Percentiles rank a stretch among this genome's conserved stretches.
Conservation (phyloP, 2,888 invertebrate genomes). For the Allolobophora icterica region DNA sequence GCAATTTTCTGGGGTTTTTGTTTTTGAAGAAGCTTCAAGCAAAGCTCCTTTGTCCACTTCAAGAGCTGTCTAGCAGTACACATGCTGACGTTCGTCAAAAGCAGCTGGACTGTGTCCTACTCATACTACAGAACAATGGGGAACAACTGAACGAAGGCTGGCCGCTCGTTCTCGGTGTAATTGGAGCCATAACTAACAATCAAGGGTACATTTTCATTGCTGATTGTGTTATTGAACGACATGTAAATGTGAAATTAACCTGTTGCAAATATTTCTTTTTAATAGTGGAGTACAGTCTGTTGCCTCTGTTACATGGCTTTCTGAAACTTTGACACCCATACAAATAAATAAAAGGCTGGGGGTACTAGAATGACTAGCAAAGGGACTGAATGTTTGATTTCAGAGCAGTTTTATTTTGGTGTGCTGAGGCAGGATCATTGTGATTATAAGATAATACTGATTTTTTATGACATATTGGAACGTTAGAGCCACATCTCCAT, state of each 20-base stretch:
- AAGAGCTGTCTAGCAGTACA: conserved; percentile 86
- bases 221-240: background rate
- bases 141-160: conserved; percentile 91
- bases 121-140: conserved; percentile 89
- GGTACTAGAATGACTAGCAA: too few relatives aligned
- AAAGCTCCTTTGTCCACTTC: conserved; percentile 73
- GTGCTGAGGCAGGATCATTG: background rate
- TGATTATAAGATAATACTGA: background rate
- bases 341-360: too few relatives aligned
- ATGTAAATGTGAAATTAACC: too few relatives aligned
- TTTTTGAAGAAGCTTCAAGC: conserved; percentile 77
- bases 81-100: conserved; percentile 92
- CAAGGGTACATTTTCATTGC: conserved; percentile 76
- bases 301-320: too few relatives aligned
- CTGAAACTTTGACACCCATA: background rate
- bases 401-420: background rate
- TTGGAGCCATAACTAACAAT: conserved; percentile 91
- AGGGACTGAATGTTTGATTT: background rate
- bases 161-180: conserved; percentile 91
- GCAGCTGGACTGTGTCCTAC: conserved; percentile 81
- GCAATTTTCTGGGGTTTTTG: background rate
- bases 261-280: too few relatives aligned
- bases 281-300: too few relatives aligned
- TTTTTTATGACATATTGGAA: too few relatives aligned
- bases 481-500: too few relatives aligned